A percentile compares a stretch with the other conserved stretches of the same genome.
Evolutionary conservation across 2,888 invertebrate genomes (phyloP).

Genomic region (Quadroppia sp.): DNA sequence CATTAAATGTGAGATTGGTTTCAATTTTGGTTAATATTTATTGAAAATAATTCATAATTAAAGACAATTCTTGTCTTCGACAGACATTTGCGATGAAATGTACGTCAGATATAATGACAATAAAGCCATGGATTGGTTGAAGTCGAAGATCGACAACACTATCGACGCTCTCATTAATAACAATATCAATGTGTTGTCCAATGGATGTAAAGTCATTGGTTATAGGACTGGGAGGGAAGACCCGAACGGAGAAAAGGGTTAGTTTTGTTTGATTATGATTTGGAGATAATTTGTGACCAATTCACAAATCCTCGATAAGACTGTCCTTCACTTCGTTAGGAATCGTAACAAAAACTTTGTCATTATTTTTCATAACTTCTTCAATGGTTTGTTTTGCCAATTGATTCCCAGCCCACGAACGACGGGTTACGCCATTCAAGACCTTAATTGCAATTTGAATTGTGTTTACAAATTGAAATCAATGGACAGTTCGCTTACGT

Average conservation of each 20-base stretch:
- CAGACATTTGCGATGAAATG: slow-evolving; percentile 25
- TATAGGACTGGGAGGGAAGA: slow-evolving; percentile 23
- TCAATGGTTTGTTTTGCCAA: slow-evolving; percentile 58
- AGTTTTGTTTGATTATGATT: slow-evolving; percentile 11
- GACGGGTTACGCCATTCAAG: slow-evolving; percentile 51
- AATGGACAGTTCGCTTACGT: slow-evolving; percentile 54
- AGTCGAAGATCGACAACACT: slow-evolving; percentile 27
- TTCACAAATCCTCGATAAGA: slow-evolving; percentile 16
- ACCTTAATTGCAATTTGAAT: slow-evolving; percentile 18
- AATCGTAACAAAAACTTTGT: slow-evolving; percentile 57
- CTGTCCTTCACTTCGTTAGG: slow-evolving; percentile 51
- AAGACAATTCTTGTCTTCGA: not conserved
- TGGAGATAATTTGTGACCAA: not conserved
- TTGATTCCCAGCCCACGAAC: slow-evolving; percentile 60
- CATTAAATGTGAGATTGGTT: slow-evolving; percentile 33
- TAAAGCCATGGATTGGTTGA: slow-evolving; percentile 31
- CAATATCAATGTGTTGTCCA: not conserved
- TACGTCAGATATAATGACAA: slow-evolving; percentile 17
- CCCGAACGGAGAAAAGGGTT: not conserved
- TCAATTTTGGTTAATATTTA: slow-evolving; percentile 4
- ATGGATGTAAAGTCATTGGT: slow-evolving; percentile 28
- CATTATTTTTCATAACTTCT: slow-evolving; percentile 56
- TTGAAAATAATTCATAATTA: not conserved
- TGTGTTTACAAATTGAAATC: slow-evolving; percentile 5
- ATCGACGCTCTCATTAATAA: slow-evolving; percentile 3